Evolutionary conservation across 2,888 invertebrate genomes (phyloP).

Genomic region (Ferdinandea cuprea): DNA sequence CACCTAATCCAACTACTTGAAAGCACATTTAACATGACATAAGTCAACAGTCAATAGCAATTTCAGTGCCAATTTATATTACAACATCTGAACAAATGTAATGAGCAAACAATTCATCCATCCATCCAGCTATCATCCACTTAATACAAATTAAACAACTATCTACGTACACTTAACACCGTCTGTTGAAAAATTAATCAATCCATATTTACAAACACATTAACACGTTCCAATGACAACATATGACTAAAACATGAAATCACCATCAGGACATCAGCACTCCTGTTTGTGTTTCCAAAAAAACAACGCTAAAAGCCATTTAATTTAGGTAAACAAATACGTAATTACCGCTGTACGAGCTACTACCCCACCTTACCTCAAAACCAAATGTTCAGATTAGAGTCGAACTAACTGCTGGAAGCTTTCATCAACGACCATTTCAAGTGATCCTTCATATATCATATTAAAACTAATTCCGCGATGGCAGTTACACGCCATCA

Average conservation of each 20-base stretch:
- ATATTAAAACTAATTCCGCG: constrained; percentile 53
- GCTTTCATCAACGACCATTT: not conserved
- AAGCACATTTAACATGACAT: no score
- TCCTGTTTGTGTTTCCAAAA: not conserved
- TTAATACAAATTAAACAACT: constrained; percentile 63
- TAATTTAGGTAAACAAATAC: constrained; percentile 73
- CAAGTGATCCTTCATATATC: constrained; percentile 68
- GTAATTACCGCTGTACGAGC: constrained; percentile 59
- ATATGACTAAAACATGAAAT: constrained; percentile 33
- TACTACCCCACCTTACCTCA: constrained; percentile 18
- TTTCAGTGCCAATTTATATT: constrained; percentile 8
- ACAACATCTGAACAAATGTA: constrained; percentile 54
- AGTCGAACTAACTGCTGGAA: constrained; percentile 3
- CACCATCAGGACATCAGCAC: constrained; percentile 6
- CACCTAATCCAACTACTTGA: no score
- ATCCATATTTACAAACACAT: constrained; percentile 70
- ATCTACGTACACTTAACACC: constrained; percentile 61
- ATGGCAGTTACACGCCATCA: constrained; percentile 54
- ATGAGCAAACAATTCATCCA: constrained; percentile 14
- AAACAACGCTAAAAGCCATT: constrained; percentile 60
- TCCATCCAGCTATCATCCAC: constrained; percentile 45
- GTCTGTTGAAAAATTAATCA: constrained; percentile 69
- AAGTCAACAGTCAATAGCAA: no score
- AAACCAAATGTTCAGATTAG: constrained; percentile 35
- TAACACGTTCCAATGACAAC: constrained; percentile 52